A percentile compares a stretch with the other conserved stretches of the same genome.
phyloP scores from a whole-genome alignment of 2,888 invertebrate genomes.

The Branchipolynoe longqiensis region DNA sequence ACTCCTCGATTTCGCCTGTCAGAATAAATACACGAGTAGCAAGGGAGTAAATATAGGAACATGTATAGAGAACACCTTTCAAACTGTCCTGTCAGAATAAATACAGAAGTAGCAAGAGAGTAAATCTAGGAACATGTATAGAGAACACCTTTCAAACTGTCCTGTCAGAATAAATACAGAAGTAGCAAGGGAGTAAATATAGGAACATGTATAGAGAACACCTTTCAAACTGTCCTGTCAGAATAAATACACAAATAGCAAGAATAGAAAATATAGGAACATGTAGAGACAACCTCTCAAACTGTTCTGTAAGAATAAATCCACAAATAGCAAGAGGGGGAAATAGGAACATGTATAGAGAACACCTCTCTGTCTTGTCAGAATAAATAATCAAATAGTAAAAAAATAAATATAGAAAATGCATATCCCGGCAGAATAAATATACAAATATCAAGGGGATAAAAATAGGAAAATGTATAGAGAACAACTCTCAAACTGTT shows the following conservation, averaged over 20 bases:
- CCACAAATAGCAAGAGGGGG: not conserved
- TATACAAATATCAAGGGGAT: not conserved
- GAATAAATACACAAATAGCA: too few species aligned
- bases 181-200: not conserved
- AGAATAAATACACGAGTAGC: too few species aligned
- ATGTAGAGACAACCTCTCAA: too few species aligned
- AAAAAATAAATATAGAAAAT: too few species aligned
- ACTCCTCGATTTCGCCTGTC: constrained; percentile 29
- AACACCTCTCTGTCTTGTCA: too few species aligned
- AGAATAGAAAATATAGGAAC: not conserved
- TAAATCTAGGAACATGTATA: not conserved
- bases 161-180: too few species aligned
- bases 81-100: constrained; percentile 37
- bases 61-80: not conserved
- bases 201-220: not conserved
- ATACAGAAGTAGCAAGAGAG: not conserved
- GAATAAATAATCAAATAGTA: too few species aligned
- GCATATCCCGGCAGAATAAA: too few species aligned
- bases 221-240: constrained; percentile 25
- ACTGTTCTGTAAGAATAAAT: too few species aligned
- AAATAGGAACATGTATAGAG: not conserved
- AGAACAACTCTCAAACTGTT: constrained; percentile 15
- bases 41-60: not conserved
- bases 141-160: constrained; percentile 12
- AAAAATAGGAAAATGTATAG: not conserved